Percentiles rank a stretch among this genome's conserved stretches.
Evolutionary conservation across 2,888 invertebrate species (phyloP).

Genomic region (Drosophila monieri): DNA sequence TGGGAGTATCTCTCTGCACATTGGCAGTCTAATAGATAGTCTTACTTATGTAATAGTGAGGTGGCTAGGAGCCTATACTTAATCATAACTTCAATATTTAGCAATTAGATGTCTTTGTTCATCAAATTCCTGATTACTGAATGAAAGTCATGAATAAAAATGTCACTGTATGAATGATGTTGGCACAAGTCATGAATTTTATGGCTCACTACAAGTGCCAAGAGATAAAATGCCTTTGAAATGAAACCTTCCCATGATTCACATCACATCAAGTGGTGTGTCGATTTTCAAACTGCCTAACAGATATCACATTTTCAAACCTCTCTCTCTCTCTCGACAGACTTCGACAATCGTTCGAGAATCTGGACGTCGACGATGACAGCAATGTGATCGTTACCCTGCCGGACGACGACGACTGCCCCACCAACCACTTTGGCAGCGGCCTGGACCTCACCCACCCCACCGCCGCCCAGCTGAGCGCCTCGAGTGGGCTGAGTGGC

Average conservation of each 20-base stretch:
- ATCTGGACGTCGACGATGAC: slow-evolving; percentile 88
- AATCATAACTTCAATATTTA: too few relatives aligned
- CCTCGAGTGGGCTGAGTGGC: slow-evolving; percentile 80
- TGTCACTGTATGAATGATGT: neutral
- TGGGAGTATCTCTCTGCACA: neutral
- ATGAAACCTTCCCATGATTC: neutral
- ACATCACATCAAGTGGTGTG: neutral
- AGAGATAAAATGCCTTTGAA: neutral
- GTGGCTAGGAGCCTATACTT: too few relatives aligned
- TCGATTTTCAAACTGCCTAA: neutral
- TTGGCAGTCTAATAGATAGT: slow-evolving; percentile 15
- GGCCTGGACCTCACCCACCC: slow-evolving; percentile 81
- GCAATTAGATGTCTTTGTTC: too few relatives aligned
- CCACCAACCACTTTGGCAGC: slow-evolving; percentile 82
- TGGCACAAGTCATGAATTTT: neutral
- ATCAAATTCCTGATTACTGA: neutral
- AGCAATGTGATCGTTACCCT: slow-evolving; percentile 89
- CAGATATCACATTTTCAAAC: neutral
- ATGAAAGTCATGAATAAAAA: neutral
- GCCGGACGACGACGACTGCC: slow-evolving; percentile 89
- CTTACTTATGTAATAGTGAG: neutral
- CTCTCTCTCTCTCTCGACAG: slow-evolving; percentile 75
- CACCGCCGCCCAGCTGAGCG: slow-evolving; percentile 81
- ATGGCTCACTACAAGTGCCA: neutral
- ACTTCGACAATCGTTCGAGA: slow-evolving; percentile 90